Evolutionary conservation across 2,888 invertebrate species (phyloP), one percentile per base, ranked within the genome.

Genomic region (Hydrotaea cyrtoneurina): DNA sequence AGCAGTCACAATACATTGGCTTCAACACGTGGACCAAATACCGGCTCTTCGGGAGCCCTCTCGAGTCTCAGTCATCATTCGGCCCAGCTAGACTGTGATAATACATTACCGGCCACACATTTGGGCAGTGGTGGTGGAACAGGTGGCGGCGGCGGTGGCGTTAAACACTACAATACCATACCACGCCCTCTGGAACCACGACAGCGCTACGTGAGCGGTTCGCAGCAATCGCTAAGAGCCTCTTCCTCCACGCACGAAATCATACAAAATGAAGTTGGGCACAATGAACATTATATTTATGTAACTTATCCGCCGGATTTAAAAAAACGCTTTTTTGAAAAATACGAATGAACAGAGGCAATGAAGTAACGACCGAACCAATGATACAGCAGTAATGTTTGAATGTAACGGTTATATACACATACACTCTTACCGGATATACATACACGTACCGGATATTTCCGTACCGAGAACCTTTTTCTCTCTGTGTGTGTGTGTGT

Each of bases 271-370:
- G 94, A 94, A 89, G 89, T 92, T 82, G 94, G 94, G 82, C 94
- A 94, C 89, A 95, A 95, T 91, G 96, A 96, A 92, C 96, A 96
- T 91, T 97, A 97, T 92, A 97, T 97, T 90, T 97, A 97, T 93
- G 97, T 97, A 88, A 96, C 96, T 76, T 97, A 97, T 94, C 97
- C 97, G 87, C 96, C 96, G 53, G 97, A 97, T 92, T 93, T 97
- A 86, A 97, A 97, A 92, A 94, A 96, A 89, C 94, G 97, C 86
- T 94, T 97, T 89, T 94, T 97, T 88, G 97, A 97, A 93, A 91
- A 91, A 87, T 91, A 91, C 87, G 91, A 91, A 88, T 91, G 87
- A 80, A 23, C 31, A 7, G 31, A 31, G 19, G 2, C 21, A 76
- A 76, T 43, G 64, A n/a, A 4, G n/a, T 59, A 79, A 57, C 7